A percentile compares a stretch with the other conserved stretches of the same genome.
Evolutionary conservation across 2,888 invertebrate genomes (phyloP).

Genomic region (Balanococcus diminutus): DNA sequence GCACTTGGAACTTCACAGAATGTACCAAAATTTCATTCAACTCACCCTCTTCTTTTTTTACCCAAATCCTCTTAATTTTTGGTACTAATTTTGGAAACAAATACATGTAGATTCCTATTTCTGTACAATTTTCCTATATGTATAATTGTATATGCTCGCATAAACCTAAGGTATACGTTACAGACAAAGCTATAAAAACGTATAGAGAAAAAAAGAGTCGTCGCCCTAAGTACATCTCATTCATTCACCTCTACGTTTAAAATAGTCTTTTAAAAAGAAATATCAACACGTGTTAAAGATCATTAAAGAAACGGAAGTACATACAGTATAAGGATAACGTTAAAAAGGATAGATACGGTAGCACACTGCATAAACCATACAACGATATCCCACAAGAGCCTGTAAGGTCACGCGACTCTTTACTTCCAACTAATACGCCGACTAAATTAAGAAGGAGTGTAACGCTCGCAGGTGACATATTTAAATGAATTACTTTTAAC

Average conservation of each 20-base stretch:
- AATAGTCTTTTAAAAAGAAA: conserved; percentile 24
- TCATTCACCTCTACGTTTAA: neutral
- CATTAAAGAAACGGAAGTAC: conserved; percentile 29
- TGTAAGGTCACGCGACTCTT: conserved; percentile 23
- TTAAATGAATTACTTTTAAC: conserved; percentile 27
- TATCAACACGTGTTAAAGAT: conserved; percentile 24
- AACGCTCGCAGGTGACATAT: conserved; percentile 34
- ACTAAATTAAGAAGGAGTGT: conserved; percentile 31
- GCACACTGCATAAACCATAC: neutral
- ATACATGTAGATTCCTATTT: neutral
- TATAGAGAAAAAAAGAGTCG: neutral
- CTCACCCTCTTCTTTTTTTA: neutral
- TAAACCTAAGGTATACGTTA: too few relatives aligned
- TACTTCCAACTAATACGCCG: neutral
- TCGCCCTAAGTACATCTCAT: neutral
- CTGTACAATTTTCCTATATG: neutral
- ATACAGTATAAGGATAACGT: conserved; percentile 15
- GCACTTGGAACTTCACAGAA: too few relatives aligned
- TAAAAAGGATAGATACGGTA: conserved; percentile 25
- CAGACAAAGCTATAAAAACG: too few relatives aligned
- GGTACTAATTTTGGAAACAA: neutral
- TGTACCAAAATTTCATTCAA: neutral
- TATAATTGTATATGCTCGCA: neutral
- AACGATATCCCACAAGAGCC: conserved; percentile 11
- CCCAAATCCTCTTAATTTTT: neutral